Evolutionary conservation across 2,113 vertebrate genomes (phyloP), one percentile per base, ranked within the genome.

Genomic region (Anarrhichthys ocellatus): DNA sequence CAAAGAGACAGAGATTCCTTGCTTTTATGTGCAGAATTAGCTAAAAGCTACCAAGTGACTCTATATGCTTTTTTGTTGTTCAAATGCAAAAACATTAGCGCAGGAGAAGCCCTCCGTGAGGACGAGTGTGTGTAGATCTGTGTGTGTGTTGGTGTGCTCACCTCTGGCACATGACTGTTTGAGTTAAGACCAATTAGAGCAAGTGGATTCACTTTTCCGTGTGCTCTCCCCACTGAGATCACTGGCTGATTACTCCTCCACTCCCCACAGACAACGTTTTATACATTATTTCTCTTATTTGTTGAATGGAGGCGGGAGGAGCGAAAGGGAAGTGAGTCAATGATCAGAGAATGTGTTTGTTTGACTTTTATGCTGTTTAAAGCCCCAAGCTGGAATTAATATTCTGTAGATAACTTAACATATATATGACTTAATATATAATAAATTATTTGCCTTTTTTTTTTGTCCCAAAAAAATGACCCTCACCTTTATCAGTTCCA

Each of bases 121-220:
- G 18, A 36, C 74, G 40, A n/a, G 27, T 14, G 18, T 40, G 34
- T 27, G 15, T 56, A 32, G 6, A 1, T 36, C 8, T 24, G 29
- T 32, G 17, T 50, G 17, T 50, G 40, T 63, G 36, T 42, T 52
- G 62, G 66, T 32, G 58, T 34, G 58, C 46, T 52, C 15, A 18
- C n/a, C 38, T 54, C 27, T 52, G 32, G 42, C 22, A 42, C 17
- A 18, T 18, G 24, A 36, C 46, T 72, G 71, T 75, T 82, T 84
- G 78, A 87, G 62, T 88, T 84, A 73, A 83, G 80, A 74, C 68
- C 83, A 92, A 86, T 89, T 89, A 89, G 54, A 87, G 68, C n/a
- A 15, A 85, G 74, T 79, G 77, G 77, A 87, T 85, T 85, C 75
- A 77, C 75, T 83, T 83, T 71, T 63, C 64, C 48, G 29, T 68